Conservation (phyloP, 2,113 vertebrate genomes). For the Bucco capensis region DNA sequence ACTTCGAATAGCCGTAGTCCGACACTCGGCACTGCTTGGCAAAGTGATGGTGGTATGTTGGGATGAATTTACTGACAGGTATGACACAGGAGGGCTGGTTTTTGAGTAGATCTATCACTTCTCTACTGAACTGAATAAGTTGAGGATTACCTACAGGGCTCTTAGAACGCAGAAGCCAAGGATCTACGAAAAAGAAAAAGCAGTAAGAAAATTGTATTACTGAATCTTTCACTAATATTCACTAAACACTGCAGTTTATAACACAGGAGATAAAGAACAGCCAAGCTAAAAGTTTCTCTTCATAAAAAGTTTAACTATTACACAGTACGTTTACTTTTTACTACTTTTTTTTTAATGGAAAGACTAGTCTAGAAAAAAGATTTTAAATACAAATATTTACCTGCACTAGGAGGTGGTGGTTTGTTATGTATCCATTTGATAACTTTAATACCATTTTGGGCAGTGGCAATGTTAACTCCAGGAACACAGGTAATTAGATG, state of each 20-base stretch:
- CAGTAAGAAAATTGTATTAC: fast-evolving
- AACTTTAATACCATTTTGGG: slow-evolving; percentile 95
- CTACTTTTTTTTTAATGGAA: neutral
- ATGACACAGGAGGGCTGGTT: slow-evolving; percentile 87
- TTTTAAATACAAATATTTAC: slow-evolving; percentile 56
- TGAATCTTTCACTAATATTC: neutral
- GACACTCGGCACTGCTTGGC: slow-evolving; percentile 97
- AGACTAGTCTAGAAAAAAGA: neutral
- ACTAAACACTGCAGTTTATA: neutral
- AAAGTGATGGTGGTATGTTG: slow-evolving; percentile 95
- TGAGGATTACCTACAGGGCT: slow-evolving; percentile 96
- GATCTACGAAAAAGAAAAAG: slow-evolving; percentile 70
- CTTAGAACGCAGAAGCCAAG: slow-evolving; percentile 92
- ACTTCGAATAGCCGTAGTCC: slow-evolving; percentile 92
- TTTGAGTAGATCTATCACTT: slow-evolving; percentile 94
- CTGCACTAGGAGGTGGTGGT: slow-evolving; percentile 86
- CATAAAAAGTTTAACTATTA: neutral
- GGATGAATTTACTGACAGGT: slow-evolving; percentile 92
- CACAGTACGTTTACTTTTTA: neutral
- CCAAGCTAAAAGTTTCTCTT: neutral
- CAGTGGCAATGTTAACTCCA: slow-evolving; percentile 88
- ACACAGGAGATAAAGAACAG: neutral
- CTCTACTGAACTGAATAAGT: slow-evolving; percentile 95
- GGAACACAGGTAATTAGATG: slow-evolving; percentile 95
- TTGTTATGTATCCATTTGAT: slow-evolving; percentile 98